Evolutionary conservation across 64 coral and sea anemone species (phyloP).

Genomic region (Stylophora pistillata): DNA sequence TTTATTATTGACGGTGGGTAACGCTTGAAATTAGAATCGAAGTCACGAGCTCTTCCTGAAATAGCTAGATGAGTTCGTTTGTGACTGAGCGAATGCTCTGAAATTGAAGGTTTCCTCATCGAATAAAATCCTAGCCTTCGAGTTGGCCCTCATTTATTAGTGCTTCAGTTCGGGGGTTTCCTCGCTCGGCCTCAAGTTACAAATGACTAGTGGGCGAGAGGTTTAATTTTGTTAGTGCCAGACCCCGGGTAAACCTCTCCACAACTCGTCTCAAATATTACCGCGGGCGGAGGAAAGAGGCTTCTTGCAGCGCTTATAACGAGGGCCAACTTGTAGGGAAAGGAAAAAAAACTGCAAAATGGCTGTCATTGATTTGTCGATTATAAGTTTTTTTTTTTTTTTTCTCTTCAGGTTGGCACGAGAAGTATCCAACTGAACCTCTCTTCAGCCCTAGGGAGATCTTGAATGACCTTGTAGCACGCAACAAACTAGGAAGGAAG

Average conservation of each 20-base stretch:
- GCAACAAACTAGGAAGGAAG: constrained; percentile 88
- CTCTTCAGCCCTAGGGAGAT: constrained; percentile 82
- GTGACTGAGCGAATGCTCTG: neutral
- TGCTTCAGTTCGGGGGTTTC: too few relatives aligned
- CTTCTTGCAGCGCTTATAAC: neutral
- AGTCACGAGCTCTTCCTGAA: neutral
- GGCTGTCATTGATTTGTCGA: neutral
- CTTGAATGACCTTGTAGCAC: constrained; percentile 86
- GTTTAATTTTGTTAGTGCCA: too few relatives aligned
- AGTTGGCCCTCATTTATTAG: too few relatives aligned
- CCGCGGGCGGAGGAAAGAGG: too few relatives aligned
- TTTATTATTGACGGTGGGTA: constrained; percentile 93
- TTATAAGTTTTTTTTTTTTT: neutral
- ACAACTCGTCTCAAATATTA: too few relatives aligned
- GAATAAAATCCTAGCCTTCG: too few relatives aligned
- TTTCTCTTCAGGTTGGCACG: constrained; percentile 81
- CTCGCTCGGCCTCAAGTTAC: too few relatives aligned
- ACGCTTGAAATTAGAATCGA: neutral
- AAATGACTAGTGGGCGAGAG: too few relatives aligned
- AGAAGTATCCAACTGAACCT: constrained; percentile 78
- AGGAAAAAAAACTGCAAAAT: neutral
- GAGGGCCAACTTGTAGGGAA: neutral
- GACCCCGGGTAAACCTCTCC: too few relatives aligned
- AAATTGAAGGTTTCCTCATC: neutral
- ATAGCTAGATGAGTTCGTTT: neutral